Conservation (phyloP, 2,888 invertebrate genomes). For the Sussaba pulchella region DNA sequence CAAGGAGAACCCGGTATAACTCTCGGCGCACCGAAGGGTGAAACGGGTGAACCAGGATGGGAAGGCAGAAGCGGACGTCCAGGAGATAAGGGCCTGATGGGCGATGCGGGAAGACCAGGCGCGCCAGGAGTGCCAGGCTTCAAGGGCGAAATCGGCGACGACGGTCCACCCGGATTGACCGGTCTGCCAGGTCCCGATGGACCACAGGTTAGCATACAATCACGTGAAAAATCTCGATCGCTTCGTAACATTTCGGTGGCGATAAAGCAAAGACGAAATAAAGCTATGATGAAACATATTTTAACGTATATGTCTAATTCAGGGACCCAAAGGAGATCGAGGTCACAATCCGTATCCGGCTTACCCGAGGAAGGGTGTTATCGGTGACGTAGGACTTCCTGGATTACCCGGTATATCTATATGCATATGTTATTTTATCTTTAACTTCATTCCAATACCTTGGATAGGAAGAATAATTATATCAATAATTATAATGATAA, state of each 20-base stretch:
- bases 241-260: neutral
- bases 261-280: neutral
- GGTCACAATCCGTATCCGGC: constrained; percentile 80
- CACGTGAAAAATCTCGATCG: neutral
- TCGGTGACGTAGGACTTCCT: constrained; percentile 87
- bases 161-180: constrained; percentile 83
- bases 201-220: constrained; percentile 71
- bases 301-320: no score
- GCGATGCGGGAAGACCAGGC: constrained; percentile 81
- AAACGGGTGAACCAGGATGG: constrained; percentile 82
- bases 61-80: constrained; percentile 77
- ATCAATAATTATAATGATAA: neutral
- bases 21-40: constrained; percentile 84
- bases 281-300: neutral
- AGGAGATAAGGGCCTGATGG: constrained; percentile 80
- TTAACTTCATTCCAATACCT: neutral
- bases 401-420: constrained; percentile 85
- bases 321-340: constrained; percentile 83
- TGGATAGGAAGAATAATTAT: neutral
- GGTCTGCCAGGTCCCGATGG: constrained; percentile 82
- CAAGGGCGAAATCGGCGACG: constrained; percentile 82
- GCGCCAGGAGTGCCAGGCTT: constrained; percentile 77
- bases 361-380: constrained; percentile 81
- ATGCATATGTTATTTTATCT: neutral
- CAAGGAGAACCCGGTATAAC: constrained; percentile 87